Base-by-base conservation (phyloP, 2,888 invertebrate species). In the Muscina levida region DNA sequence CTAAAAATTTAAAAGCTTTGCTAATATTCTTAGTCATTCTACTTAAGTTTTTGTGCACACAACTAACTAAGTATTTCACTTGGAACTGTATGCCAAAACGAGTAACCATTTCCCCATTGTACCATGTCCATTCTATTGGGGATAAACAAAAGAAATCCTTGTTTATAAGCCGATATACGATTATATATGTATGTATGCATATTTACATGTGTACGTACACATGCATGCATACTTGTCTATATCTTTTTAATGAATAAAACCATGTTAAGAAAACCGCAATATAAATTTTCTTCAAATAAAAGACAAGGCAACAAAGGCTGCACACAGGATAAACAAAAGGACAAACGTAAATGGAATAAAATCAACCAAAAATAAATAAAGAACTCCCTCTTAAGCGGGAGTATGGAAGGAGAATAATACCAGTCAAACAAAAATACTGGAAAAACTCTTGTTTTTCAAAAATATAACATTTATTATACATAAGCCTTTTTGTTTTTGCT, bases 261-360 rank as follows among this genome's bases (percentile, higher is more conserved):
- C 82, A 80, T 82, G 82, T 80, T 80, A 77, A 75, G 80, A 76
- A 80, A 77, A 77, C 82, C 82, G 75, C 82, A 80, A 80, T 66
- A 80, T 82, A 82, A 82, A 82, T 77, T 75, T 59, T 57, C 70
- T 24, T 62, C 75, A 80, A 75, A 75, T 73, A 73, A 71, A 77
- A 72, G 59, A 26, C n/a, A n/a, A 68, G 66, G 77, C 5, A 56
- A 10, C 53, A 51, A 53, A 31, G 8, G 4, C 8, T 53, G 53
- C 48, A 53, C 48, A 53, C 22, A 31, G 22, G 70, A 72, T 70
- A 71, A 68, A 71, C 42, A 73, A 13, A 48, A 39, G 15, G 24
- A 62, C 57, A 59, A 15, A 42, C 68, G 22, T 46, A 65, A 31
- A 31, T 5, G 39, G 48, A 4, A 77, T 46, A 74, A 31, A 31